Conservation (phyloP, 2,797 vertebrate genomes). For the Neosilurus mollespiculum region DNA sequence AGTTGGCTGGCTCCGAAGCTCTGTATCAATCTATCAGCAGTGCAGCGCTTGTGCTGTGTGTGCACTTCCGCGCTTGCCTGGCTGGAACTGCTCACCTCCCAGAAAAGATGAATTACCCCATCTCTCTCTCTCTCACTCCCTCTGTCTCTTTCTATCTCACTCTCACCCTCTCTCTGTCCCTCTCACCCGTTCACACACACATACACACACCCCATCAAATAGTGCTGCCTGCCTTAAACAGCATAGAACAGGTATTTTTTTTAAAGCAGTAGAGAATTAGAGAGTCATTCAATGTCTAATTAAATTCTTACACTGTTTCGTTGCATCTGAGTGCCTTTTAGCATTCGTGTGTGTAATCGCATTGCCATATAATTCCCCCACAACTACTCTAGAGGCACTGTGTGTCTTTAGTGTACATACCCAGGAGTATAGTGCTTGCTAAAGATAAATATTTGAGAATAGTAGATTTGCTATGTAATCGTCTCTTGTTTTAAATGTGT, state of each 20-base stretch:
- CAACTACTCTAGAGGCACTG: not conserved
- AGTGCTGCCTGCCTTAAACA: conserved; percentile 9
- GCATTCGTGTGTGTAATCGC: not conserved
- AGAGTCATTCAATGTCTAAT: not conserved
- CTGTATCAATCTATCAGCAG: conserved; percentile 68
- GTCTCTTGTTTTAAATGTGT: not conserved
- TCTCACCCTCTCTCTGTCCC: too few relatives aligned
- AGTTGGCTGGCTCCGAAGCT: conserved; percentile 42
- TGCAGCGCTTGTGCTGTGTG: conserved; percentile 67
- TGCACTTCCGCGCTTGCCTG: conserved; percentile 56
- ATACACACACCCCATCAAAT: conserved; percentile 17
- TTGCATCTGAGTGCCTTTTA: conserved; percentile 9
- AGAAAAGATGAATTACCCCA: conserved; percentile 48
- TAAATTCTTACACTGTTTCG: not conserved
- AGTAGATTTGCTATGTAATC: not conserved
- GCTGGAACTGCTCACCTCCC: conserved; percentile 27
- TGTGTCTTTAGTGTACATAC: too few relatives aligned
- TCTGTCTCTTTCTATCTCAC: not conserved
- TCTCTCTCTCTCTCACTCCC: conserved; percentile 54
- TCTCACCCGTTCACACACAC: not conserved
- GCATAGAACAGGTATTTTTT: not conserved
- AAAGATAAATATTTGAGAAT: not conserved
- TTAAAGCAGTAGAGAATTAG: not conserved
- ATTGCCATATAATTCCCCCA: not conserved
- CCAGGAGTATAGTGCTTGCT: not conserved